Conservation (phyloP, 35 echinoderm and acorn worm species). For the Apostichopus japonicus region DNA sequence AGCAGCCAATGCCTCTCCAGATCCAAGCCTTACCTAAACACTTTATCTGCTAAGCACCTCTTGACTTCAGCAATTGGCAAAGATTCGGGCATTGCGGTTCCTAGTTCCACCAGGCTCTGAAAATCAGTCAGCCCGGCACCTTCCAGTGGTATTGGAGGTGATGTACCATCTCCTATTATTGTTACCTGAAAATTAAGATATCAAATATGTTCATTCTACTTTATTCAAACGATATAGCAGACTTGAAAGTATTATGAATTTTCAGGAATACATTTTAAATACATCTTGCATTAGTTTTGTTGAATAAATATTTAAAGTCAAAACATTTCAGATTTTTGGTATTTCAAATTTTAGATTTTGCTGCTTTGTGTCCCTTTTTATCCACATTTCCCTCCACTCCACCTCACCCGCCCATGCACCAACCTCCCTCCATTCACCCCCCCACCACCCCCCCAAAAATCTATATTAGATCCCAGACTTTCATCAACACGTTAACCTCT, state of each 20-base stretch:
- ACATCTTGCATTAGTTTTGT: background rate
- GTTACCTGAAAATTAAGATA: conserved; percentile 65
- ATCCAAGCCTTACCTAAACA: conserved; percentile 71
- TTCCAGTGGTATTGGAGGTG: conserved; percentile 76
- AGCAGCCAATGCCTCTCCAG: background rate
- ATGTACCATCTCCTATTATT: conserved; percentile 88
- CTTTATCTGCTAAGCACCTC: conserved; percentile 83
- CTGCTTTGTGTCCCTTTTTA: too few relatives aligned
- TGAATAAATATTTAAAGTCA: background rate
- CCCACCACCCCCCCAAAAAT: too few relatives aligned
- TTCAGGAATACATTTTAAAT: too few relatives aligned
- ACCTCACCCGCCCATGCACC: background rate
- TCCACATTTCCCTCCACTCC: background rate
- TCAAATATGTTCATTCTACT: too few relatives aligned
- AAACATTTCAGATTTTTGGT: background rate
- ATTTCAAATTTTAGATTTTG: too few relatives aligned
- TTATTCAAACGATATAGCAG: too few relatives aligned
- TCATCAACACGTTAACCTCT: too few relatives aligned
- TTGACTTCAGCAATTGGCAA: conserved; percentile 65
- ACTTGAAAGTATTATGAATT: too few relatives aligned
- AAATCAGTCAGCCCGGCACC: conserved; percentile 81
- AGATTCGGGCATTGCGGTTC: conserved; percentile 69
- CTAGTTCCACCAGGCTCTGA: conserved; percentile 69
- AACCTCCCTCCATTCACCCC: background rate
- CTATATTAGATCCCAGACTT: too few relatives aligned